Base-by-base conservation (phyloP, 2,113 vertebrate genomes). In the Melanocharis versteri region DNA sequence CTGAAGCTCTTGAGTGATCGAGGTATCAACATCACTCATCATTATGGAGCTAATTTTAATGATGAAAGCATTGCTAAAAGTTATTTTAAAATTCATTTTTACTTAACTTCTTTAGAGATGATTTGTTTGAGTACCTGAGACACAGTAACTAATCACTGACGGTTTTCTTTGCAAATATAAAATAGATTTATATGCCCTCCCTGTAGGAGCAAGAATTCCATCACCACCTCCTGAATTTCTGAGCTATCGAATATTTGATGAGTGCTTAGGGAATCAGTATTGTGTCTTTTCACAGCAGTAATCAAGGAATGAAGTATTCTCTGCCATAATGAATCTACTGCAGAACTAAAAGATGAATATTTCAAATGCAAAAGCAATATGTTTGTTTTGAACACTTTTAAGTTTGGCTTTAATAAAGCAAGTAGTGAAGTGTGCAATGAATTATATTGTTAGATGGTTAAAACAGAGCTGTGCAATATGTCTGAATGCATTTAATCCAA, bases 401-500 rank as follows among this genome's bases (percentile, higher is more conserved):
- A 93, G 90, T 96, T 96, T 92, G 92, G 83, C 88, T 93, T 95
- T 97, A 97, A 95, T 97, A 96, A 97, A 96, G 94, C 76, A 96
- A 95, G 76, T 93, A 87, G 72, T 79, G 88, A 96, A 96, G 88
- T 69, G 87, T 93, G 94, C 95, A 94, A 83, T 96, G 84, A 95
- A 91, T 94, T 96, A 94, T 70, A 94, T 71, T 91, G 91, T 73
- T 95, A 83, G 78, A 93, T 66, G 84, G 91, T 60, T 96, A 90
- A 93, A 88, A 91, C 44, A 90, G 78, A 92, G 47, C 60, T 8
- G 2, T 68, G 83, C 89, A 93, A 87, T 92, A 95, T 90, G 90
- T 92, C 90, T 92, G 92, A 92, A 90, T 61, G 83, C 69, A 95
- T 79, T 96, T 96, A 95, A 95, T 94, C 86, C 92, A 92, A 96